Percentiles rank a stretch among this genome's conserved stretches.
These are phyloP conservation scores for Sebastes goodei DNA, from an alignment of 2,797 vertebrate species.

Conservation along the genomic window DNA sequence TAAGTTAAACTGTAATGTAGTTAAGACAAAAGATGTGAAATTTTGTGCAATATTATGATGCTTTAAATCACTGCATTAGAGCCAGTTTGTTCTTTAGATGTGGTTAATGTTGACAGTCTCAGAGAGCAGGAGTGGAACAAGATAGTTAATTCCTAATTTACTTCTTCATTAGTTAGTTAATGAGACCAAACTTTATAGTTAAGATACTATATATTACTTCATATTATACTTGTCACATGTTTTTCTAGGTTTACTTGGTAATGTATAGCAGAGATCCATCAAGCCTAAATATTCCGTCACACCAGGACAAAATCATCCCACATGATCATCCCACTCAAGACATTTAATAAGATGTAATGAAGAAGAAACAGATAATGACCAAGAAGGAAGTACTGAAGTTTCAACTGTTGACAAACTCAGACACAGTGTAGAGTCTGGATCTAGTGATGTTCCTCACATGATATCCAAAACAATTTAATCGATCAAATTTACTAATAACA, in stretches of 20 bases:
- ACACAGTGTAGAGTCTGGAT: neutral
- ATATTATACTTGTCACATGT: neutral
- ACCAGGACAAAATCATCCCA: neutral
- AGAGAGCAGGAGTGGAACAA: neutral
- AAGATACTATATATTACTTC: neutral
- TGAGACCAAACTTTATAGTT: constrained; percentile 4
- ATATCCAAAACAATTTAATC: neutral
- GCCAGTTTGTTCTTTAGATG: neutral
- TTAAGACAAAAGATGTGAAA: neutral
- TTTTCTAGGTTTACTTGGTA: neutral
- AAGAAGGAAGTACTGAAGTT: neutral
- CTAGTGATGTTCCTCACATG: neutral
- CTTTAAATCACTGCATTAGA: constrained; percentile 13
- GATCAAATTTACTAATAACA: neutral
- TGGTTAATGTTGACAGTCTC: constrained; percentile 31
- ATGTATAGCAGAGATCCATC: neutral
- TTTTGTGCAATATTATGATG: constrained; percentile 54
- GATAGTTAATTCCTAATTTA: neutral
- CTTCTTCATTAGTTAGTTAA: neutral
- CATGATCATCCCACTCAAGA: neutral
- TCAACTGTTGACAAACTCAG: neutral
- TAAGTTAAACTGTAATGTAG: neutral
- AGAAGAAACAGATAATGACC: neutral
- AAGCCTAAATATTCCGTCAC: neutral
- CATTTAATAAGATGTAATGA: neutral